phyloP scores from a whole-genome alignment of 2,113 vertebrate genomes.

The Gymnarchus niloticus region DNA sequence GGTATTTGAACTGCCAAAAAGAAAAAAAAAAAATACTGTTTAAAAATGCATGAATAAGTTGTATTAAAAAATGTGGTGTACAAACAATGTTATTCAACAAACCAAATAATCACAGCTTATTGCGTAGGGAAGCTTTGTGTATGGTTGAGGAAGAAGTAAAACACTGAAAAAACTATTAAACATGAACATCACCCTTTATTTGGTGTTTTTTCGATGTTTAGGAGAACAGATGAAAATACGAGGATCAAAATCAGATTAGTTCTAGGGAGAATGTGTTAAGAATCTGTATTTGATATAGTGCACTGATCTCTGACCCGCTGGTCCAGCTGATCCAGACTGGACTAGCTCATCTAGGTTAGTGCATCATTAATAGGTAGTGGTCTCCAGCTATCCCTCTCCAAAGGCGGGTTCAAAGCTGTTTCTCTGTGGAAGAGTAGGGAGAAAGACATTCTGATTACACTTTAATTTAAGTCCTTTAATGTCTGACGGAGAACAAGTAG shows the following conservation, averaged over 20 bases:
- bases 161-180: background rate
- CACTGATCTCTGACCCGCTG: background rate
- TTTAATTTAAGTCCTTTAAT: background rate
- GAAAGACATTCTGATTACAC: background rate
- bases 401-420: background rate
- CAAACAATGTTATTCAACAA: background rate
- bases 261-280: background rate
- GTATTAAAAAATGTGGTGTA: background rate
- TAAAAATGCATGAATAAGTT: background rate
- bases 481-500: background rate
- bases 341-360: background rate
- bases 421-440: background rate
- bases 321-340: background rate
- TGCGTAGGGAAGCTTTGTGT: background rate
- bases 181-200: constrained; percentile 1
- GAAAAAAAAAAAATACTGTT: background rate
- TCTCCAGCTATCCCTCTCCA: no score
- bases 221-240: background rate
- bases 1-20: background rate
- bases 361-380: background rate
- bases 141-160: background rate
- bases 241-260: no score
- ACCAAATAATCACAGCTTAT: background rate
- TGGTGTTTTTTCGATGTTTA: background rate
- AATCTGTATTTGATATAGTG: background rate